Base-by-base conservation (phyloP, 1,140 invertebrate genomes). In the Thalassaphorura encarpata region DNA sequence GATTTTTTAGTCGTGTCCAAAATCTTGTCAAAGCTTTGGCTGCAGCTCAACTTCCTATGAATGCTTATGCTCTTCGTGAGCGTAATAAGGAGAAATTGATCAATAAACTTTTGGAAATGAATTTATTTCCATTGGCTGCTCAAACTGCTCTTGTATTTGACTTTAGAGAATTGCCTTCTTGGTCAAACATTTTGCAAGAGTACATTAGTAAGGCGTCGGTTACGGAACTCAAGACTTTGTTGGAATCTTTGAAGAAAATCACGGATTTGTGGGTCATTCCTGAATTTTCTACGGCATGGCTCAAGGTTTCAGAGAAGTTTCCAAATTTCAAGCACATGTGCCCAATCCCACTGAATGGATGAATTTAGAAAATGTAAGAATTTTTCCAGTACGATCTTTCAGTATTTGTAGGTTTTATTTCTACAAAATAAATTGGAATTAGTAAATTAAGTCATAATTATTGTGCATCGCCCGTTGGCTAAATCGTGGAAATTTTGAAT, bases 261-360 rank as follows among this genome's bases (percentile, higher is more conserved):
- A 39, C 51, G 13, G 50, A 58, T n/a, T 29, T 64, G 16, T 64
- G 62, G 62, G 54, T 61, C 18, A 18, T 64, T 26, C 62, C 58
- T 1, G 58, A 60, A 52, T 62, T 62, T 43, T 31, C 52, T 15
- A 21, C 19, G 23, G 60, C 46, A 11, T 62, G 60, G 60, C 18
- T 41, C 11, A 45, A 36, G 29, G 60, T 62, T 4, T 54, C 60
- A 3, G 40, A 58, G 31, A 39, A 24, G 18, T 29, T 51, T 36
- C 50, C 46, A 18, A 4, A 2, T n/a, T 58, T 62, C 39, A 5
- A 28, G 5, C 18, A 52, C 27, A 18, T 62, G 39, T 62, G 60
- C 39, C 60, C 60, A n/a, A 62, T 62, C 28, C 51, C 53, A 26
- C 42, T 60, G 5, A 19, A 41, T 29, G 23, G 31, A 47, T n/a